Evolutionary conservation across 2,888 invertebrate species (phyloP).

Genomic region (Siphonodentalium dalli): DNA sequence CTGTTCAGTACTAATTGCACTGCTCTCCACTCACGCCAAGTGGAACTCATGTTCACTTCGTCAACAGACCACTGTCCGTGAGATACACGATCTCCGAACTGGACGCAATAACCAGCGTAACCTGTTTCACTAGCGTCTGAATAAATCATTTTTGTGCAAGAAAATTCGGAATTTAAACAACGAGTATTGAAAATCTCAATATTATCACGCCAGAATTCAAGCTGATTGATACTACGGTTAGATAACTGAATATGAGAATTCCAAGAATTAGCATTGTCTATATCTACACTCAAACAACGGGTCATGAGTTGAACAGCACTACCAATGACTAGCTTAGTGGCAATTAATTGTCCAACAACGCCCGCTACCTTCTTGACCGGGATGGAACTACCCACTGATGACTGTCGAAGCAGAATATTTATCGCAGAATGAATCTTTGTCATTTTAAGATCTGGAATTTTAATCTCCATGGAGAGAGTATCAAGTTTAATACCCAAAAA

Average conservation of each 20-base stretch:
- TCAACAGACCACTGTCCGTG: constrained; percentile 22
- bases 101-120: constrained; percentile 17
- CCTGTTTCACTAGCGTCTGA: constrained; percentile 23
- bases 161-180: background rate
- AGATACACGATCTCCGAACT: constrained; percentile 12
- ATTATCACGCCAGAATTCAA: constrained; percentile 11
- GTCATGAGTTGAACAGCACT: too few species aligned
- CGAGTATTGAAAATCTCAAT: constrained; percentile 2
- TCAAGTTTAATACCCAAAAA: too few species aligned
- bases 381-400: too few species aligned
- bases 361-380: too few species aligned
- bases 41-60: constrained; percentile 23
- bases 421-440: too few species aligned
- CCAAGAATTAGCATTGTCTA: too few species aligned
- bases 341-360: too few species aligned
- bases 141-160: constrained; percentile 10
- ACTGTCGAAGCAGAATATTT: too few species aligned
- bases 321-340: too few species aligned
- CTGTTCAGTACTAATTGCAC: constrained; percentile 17
- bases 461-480: too few species aligned
- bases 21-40: constrained; percentile 24
- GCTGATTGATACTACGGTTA: constrained; percentile 11
- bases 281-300: too few species aligned
- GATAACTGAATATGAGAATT: constrained; percentile 6
- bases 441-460: too few species aligned